phyloP scores from a whole-genome alignment of 2,888 invertebrate genomes.

The Phalangium opilio region DNA sequence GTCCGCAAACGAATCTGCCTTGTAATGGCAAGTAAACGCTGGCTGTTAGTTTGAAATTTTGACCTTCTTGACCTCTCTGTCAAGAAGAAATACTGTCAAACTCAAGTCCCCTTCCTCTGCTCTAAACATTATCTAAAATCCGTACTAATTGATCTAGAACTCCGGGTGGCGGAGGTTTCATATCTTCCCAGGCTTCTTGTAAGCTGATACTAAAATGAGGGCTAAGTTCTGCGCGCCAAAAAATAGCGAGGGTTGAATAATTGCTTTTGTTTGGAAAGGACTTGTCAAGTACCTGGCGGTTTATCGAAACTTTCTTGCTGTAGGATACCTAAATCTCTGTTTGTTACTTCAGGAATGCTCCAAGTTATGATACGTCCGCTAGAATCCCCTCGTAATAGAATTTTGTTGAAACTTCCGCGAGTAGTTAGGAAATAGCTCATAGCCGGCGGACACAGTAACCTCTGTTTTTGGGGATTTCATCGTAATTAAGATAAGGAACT shows the following conservation, averaged over 20 bases:
- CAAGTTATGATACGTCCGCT: constrained; percentile 77
- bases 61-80: constrained; percentile 13
- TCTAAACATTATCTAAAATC: no score
- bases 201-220: constrained; percentile 67
- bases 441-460: constrained; percentile 49
- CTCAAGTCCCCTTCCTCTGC: no score
- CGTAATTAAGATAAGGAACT: no score
- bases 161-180: constrained; percentile 76
- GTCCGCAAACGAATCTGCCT: constrained; percentile 81
- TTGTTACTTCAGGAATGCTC: constrained; percentile 68
- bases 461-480: no score
- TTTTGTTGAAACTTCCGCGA: constrained; percentile 46
- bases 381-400: constrained; percentile 74
- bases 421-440: constrained; percentile 52
- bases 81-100: not conserved
- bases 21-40: constrained; percentile 88
- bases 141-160: constrained; percentile 71
- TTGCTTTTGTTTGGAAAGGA: not conserved
- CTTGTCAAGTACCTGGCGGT: constrained; percentile 30
- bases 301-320: constrained; percentile 41
- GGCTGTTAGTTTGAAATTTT: constrained; percentile 59
- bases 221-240: constrained; percentile 41
- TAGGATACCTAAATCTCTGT: constrained; percentile 43
- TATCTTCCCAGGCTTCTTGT: constrained; percentile 69
- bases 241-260: not conserved